Base-by-base conservation (phyloP, 2,797 vertebrate genomes). In the Bradypodion ventrale region DNA sequence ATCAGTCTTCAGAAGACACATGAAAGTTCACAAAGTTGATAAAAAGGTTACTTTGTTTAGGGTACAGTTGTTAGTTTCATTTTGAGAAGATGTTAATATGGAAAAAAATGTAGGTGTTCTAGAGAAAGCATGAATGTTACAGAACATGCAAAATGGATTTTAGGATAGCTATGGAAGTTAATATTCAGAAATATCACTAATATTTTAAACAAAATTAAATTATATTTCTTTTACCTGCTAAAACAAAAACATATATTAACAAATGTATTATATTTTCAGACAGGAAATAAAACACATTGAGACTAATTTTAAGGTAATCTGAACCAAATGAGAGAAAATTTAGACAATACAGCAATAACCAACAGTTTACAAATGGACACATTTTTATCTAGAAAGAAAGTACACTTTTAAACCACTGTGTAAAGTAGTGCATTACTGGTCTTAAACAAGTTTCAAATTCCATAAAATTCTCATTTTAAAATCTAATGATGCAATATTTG, bases 171-270 rank as follows among this genome's bases (percentile, higher is more conserved):
- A 91, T 83, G 90, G 87, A 94, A 90, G 94, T 95, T 95, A 96
- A 94, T 93, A 91, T 93, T 93, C 93, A 95, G 92, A 95, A 90
- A 92, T 92, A 93, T 23, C 74, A 93, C 93, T 94, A 95, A 92
- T 85, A 89, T 91, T 93, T 62, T 32, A 85, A 94, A 94, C 92
- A 92, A 25, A 90, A 93, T 92, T 94, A 94, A 93, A 90, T 94
- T 95, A 96, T 92, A 95, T 93, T 94, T 96, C 95, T 97, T 96
- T 96, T 97, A 98, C 98, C 98, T 99, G 98, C 97, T 98, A 95
- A 98, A 97, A 98, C 95, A 97, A 97, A 96, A 96, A 96, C 95
- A 97, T 94, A 95, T 85, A 96, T 96, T 96, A 96, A 96, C 94
- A 96, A 96, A 95, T 93, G 91, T 94, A 95, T 95, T 88, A 93